Percentiles rank a stretch among this genome's conserved stretches.
Evolutionary conservation across 2,888 invertebrate genomes (phyloP).

Genomic region (Hydroisotoma schaefferi): DNA sequence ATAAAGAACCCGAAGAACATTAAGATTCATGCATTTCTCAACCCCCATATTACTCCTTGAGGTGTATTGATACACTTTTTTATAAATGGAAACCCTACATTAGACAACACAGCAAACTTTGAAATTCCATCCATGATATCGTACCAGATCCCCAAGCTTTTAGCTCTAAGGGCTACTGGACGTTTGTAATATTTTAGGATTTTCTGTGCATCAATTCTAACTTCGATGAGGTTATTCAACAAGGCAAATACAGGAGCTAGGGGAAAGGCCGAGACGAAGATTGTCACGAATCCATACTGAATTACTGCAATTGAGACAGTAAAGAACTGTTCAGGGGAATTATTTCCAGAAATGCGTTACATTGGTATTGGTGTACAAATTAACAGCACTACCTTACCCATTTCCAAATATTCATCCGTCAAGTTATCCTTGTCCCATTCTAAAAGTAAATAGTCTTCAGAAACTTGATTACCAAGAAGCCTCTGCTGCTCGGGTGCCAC

Average conservation of each 20-base stretch:
- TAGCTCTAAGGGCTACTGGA: constrained; percentile 81
- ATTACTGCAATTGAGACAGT: constrained; percentile 63
- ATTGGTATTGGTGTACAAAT: background rate
- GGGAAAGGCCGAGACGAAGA: constrained; percentile 96
- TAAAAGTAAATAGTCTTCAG: constrained; percentile 79
- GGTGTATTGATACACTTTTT: background rate
- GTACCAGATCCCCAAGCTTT: constrained; percentile 93
- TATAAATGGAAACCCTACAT: constrained; percentile 66
- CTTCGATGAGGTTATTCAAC: constrained; percentile 91
- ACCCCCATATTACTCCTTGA: background rate
- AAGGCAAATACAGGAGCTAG: constrained; percentile 92
- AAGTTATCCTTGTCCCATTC: constrained; percentile 80
- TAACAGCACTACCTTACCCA: constrained; percentile 65
- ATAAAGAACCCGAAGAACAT: constrained; percentile 12
- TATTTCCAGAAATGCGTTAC: background rate
- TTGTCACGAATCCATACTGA: constrained; percentile 95
- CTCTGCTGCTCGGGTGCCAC: background rate
- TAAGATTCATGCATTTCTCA: background rate
- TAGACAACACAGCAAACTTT: constrained; percentile 86
- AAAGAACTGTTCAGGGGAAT: too few species aligned
- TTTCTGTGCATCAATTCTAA: constrained; percentile 89
- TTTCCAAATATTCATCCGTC: constrained; percentile 95
- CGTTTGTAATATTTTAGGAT: constrained; percentile 78
- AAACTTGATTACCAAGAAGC: too few species aligned
- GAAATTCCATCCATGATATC: constrained; percentile 86